A percentile compares a stretch with the other conserved stretches of the same genome.
These are phyloP conservation scores for Darevskia mixta DNA, from an alignment of 2,797 vertebrate genomes.

Conservation along the genomic window DNA sequence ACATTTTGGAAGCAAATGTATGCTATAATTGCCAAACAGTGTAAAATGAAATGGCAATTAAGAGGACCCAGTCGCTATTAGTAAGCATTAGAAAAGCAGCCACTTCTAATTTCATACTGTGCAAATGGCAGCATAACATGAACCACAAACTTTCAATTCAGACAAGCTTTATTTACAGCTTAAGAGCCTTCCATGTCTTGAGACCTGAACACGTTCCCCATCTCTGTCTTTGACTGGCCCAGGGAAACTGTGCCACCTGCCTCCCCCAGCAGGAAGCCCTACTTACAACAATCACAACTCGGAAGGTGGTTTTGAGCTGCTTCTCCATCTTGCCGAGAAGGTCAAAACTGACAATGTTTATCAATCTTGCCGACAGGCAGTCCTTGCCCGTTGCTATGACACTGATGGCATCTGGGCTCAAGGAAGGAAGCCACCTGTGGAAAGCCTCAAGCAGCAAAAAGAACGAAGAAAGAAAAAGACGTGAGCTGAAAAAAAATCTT, in stretches of 20 bases:
- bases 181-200: neutral
- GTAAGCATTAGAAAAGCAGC: neutral
- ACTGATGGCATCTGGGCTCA: conserved; percentile 85
- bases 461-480: no score
- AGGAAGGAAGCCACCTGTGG: conserved; percentile 91
- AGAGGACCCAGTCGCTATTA: neutral
- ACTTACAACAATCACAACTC: conserved; percentile 94
- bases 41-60: neutral
- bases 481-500: neutral
- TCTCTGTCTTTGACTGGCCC: neutral
- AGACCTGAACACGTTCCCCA: neutral
- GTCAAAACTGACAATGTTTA: conserved; percentile 98
- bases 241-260: neutral
- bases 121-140: neutral
- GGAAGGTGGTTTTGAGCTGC: conserved; percentile 83
- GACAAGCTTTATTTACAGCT: neutral
- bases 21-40: neutral
- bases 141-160: neutral
- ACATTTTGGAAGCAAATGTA: neutral
- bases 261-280: neutral
- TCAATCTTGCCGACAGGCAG: conserved; percentile 81
- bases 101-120: neutral
- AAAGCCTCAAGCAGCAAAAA: conserved; percentile 84
- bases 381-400: conserved; percentile 92
- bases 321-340: conserved; percentile 93